Base-by-base conservation (phyloP, 2,797 vertebrate genomes). In the Sebastes taczanowskii region DNA sequence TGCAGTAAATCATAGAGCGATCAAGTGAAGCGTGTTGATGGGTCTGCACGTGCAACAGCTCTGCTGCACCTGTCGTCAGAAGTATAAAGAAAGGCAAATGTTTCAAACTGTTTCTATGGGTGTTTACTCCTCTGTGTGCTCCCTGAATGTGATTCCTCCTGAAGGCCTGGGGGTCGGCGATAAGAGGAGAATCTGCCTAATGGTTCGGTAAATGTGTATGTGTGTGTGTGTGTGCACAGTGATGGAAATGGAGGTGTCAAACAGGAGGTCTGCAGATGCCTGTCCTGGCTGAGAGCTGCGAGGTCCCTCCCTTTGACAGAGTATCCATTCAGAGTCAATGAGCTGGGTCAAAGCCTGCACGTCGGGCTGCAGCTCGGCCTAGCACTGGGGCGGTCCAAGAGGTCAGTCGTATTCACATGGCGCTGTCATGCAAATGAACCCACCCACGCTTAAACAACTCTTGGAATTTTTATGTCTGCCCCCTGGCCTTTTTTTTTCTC, bases 401-500 rank as follows among this genome's bases (percentile, higher is more conserved):
- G 97, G 97, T 99, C 97, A 98, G 96, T 95, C 96, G 95, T 96
- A 97, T 98, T 98, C 97, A 98, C 88, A 92, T 86, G 90, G 88
- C 85, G 96, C 97, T 98, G 97, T 98, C 96, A 99, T 98, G 98
- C 98, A 98, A 99, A 99, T 99, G 97, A 97, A 97, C 96, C 97
- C 96, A 97, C 93, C 93, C 91, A 93, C 95, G 96, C 97, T 98
- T 98, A 98, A 98, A 98, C 97, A 98, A 98, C 97, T 97, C 97
- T 97, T 97, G 97, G 97, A 99, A 99, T 98, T 98, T 98, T 97
- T 98, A 98, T 98, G 97, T 97, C 97, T 97, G 96, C 95, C 97
- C 96, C 95, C 96, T 97, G 96, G 96, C 96, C 96, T 95, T 95
- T 86, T 89, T 89, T 90, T 38, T 89, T 86, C 79, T 68, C 59